Conservation (phyloP, 2,797 vertebrate species). For the Siniperca scherzeri region DNA sequence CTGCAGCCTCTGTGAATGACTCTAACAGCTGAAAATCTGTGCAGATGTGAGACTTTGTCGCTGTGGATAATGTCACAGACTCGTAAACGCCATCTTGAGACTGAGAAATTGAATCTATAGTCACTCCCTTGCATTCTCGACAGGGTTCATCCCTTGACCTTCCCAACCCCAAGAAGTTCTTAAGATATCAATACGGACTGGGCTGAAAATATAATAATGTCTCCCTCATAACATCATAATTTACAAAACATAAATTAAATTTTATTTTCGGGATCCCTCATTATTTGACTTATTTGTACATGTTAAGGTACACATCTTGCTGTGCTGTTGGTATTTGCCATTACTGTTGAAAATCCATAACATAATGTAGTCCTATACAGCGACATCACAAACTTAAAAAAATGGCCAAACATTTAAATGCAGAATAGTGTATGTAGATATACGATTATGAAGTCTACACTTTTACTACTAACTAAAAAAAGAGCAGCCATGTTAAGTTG, state of each 20-base stretch:
- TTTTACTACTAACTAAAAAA: neutral
- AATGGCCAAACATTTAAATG: neutral
- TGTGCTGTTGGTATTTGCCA: neutral
- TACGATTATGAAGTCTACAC: neutral
- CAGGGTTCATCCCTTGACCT: conserved; percentile 59
- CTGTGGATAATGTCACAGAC: conserved; percentile 75
- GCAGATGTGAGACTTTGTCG: conserved; percentile 78
- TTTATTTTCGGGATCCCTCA: too few relatives aligned
- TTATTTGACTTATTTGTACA: neutral
- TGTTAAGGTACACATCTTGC: neutral
- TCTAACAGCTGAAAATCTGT: conserved; percentile 77
- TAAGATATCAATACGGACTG: conserved; percentile 18
- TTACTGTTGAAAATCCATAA: neutral
- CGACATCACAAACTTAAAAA: neutral
- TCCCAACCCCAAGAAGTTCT: conserved; percentile 40
- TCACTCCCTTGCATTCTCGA: conserved; percentile 62
- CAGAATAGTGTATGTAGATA: too few relatives aligned
- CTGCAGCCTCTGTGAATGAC: conserved; percentile 64
- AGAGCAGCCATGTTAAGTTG: neutral
- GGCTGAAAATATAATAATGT: neutral
- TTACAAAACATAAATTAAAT: neutral
- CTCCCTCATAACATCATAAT: neutral
- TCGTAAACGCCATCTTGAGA: conserved; percentile 69
- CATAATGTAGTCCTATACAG: neutral
- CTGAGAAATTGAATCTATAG: conserved; percentile 68